phyloP scores from a whole-genome alignment of 2,113 vertebrate genomes.

The Parotia lawesii region DNA sequence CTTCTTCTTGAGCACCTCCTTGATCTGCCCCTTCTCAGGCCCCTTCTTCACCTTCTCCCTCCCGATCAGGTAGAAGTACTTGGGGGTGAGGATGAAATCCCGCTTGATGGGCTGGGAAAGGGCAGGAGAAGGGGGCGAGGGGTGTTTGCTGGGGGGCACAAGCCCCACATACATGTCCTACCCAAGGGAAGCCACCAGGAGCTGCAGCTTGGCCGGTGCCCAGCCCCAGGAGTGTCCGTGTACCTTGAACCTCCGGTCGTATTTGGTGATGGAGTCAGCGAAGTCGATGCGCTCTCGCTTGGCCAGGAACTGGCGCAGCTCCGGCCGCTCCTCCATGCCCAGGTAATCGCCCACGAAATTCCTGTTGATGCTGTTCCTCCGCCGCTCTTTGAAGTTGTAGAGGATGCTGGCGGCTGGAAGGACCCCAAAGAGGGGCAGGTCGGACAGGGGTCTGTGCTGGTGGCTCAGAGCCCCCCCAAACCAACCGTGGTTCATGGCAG shows the following conservation, averaged over 20 bases:
- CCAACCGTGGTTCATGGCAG: accelerated
- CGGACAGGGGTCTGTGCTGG: not conserved
- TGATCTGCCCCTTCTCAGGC: slow-evolving; percentile 92
- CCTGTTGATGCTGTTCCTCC: slow-evolving; percentile 95
- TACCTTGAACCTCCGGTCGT: slow-evolving; percentile 97
- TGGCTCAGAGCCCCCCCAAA: not conserved
- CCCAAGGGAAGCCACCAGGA: not conserved
- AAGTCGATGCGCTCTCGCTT: slow-evolving; percentile 92
- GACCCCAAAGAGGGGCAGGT: not conserved
- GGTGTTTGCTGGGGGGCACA: accelerated
- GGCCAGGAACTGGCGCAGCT: slow-evolving; percentile 90
- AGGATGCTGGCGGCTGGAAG: slow-evolving; percentile 90
- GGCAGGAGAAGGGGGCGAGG: not conserved
- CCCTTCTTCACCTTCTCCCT: slow-evolving; percentile 95
- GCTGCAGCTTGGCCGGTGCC: not conserved
- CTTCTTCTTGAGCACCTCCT: slow-evolving; percentile 92
- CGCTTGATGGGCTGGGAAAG: slow-evolving; percentile 85
- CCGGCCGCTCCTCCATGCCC: slow-evolving; percentile 91
- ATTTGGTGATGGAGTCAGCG: slow-evolving; percentile 90
- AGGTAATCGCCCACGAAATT: slow-evolving; percentile 97
- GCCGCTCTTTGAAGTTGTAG: slow-evolving; percentile 90
- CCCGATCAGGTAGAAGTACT: slow-evolving; percentile 91
- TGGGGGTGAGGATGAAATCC: slow-evolving; percentile 92
- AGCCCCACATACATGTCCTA: accelerated
- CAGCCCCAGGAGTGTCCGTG: not conserved